phyloP scores from a whole-genome alignment of 2,888 invertebrate species.

The Cataglyphis cursor region DNA sequence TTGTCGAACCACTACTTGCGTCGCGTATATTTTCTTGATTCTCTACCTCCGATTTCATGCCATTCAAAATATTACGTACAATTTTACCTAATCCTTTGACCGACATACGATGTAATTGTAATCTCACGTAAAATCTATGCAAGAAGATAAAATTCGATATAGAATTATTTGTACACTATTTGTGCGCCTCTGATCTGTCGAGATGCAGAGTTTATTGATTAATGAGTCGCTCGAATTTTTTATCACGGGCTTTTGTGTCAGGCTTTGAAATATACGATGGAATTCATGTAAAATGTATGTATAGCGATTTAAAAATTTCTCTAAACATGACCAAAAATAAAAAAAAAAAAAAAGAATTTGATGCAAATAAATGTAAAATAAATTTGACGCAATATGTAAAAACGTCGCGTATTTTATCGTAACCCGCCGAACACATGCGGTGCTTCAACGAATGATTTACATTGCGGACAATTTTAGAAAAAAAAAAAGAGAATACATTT shows the following conservation, averaged over 20 bases:
- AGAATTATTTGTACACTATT: conserved; percentile 1
- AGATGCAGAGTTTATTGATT: conserved; percentile 30
- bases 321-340: conserved; percentile 20
- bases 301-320: conserved; percentile 39
- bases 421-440: conserved; percentile 22
- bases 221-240: conserved; percentile 27
- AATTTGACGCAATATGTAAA: conserved; percentile 58
- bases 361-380: conserved; percentile 53
- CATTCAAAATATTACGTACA: conserved; percentile 1
- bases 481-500: conserved; percentile 15
- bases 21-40: conserved; percentile 68
- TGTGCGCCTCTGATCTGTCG: not conserved
- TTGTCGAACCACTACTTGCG: conserved; percentile 50
- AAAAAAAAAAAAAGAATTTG: conserved; percentile 30
- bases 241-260: conserved; percentile 22
- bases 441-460: conserved; percentile 54
- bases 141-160: not conserved
- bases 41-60: conserved; percentile 64
- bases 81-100: conserved; percentile 13
- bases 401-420: conserved; percentile 48
- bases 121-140: not conserved
- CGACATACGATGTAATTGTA: not conserved
- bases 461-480: conserved; percentile 42
- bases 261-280: conserved; percentile 43
- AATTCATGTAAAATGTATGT: conserved; percentile 40